Evolutionary conservation across 2,113 vertebrate species (phyloP).

Genomic region (Phyllostomus hastatus): DNA sequence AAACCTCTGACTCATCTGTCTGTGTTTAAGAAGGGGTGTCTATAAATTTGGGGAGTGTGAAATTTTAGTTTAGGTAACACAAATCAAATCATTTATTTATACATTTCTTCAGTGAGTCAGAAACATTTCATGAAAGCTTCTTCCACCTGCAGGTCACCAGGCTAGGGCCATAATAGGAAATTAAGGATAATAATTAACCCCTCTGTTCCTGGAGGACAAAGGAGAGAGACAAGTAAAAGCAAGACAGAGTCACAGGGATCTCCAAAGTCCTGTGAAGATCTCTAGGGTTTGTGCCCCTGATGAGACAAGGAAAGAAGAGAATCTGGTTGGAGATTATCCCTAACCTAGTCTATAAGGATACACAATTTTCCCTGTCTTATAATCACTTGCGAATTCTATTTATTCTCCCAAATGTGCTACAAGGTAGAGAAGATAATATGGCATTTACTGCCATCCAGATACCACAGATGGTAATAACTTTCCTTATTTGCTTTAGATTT

Average conservation of each 20-base stretch:
- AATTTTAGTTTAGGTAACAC: not conserved
- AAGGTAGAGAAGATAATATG: not conserved
- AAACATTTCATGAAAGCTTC: not conserved
- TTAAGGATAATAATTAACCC: not conserved
- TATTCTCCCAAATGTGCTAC: not conserved
- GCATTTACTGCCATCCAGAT: not conserved
- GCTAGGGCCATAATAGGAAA: no score
- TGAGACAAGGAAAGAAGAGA: rapidly evolving
- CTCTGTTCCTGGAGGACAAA: not conserved
- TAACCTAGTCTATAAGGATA: not conserved
- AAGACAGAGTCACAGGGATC: not conserved
- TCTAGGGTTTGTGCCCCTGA: rapidly evolving
- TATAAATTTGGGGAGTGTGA: not conserved
- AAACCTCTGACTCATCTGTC: not conserved
- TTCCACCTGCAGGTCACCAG: not conserved
- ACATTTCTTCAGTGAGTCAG: not conserved
- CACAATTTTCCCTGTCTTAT: not conserved
- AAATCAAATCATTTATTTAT: not conserved
- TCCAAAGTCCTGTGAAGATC: rapidly evolving
- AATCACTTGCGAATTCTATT: not conserved
- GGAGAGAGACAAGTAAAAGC: not conserved
- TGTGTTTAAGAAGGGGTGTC: not conserved
- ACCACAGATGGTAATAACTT: no score
- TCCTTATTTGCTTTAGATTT: not conserved
- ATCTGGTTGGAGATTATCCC: no score